These are phyloP conservation scores for Deroplatys truncata DNA, from an alignment of 2,888 invertebrate genomes.

Conservation along the genomic window DNA sequence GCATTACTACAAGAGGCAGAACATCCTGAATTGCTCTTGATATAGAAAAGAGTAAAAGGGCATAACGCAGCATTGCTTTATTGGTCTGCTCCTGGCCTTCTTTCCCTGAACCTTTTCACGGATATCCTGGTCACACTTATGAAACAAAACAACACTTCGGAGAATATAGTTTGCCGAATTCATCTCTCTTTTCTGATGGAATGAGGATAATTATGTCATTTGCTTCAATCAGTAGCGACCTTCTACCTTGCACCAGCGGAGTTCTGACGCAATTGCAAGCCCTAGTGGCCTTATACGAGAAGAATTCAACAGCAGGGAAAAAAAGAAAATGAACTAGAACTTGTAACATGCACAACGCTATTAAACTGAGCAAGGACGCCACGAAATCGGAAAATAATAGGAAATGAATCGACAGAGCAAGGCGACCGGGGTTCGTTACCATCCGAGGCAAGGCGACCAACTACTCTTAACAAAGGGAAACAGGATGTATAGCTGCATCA, in stretches of 20 bases:
- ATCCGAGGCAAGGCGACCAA: neutral
- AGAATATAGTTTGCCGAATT: neutral
- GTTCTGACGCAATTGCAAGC: neutral
- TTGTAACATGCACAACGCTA: neutral
- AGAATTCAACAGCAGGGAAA: neutral
- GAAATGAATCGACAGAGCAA: neutral
- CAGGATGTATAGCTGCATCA: too few species aligned
- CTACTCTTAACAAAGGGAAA: neutral
- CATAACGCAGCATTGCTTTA: too few species aligned
- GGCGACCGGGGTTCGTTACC: too few species aligned
- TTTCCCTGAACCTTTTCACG: too few species aligned
- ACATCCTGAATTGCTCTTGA: too few species aligned
- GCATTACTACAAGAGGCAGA: too few species aligned
- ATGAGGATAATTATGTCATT: neutral
- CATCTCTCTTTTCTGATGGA: neutral
- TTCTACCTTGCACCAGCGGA: neutral
- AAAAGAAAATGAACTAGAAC: neutral
- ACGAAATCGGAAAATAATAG: neutral
- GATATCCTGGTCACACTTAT: too few species aligned
- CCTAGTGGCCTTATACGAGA: neutral
- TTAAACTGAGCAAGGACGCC: neutral
- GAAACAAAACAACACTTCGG: neutral
- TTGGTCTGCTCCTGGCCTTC: too few species aligned
- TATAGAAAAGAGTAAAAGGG: too few species aligned
- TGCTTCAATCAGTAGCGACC: neutral